phyloP scores from a whole-genome alignment of 2,888 invertebrate genomes.

The Phengaris arion region DNA sequence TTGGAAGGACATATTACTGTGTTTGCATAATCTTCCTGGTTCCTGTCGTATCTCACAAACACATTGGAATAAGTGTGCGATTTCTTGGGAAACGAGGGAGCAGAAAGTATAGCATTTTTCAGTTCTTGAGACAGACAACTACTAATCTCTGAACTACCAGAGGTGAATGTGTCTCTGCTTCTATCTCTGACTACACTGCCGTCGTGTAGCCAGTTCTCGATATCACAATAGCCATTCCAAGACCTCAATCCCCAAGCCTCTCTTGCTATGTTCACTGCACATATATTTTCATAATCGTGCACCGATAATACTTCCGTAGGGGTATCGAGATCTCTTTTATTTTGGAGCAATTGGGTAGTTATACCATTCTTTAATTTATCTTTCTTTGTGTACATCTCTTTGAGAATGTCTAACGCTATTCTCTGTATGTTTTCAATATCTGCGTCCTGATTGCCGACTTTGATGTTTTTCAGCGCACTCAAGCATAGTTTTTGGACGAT shows the following conservation, averaged over 20 bases:
- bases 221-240: constrained; percentile 83
- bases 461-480: constrained; percentile 76
- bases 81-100: constrained; percentile 70
- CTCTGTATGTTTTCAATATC: constrained; percentile 77
- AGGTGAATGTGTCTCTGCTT: constrained; percentile 78
- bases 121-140: constrained; percentile 72
- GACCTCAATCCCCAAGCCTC: constrained; percentile 83
- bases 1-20: constrained; percentile 71
- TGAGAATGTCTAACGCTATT: constrained; percentile 75
- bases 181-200: constrained; percentile 81
- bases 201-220: constrained; percentile 82
- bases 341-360: constrained; percentile 54
- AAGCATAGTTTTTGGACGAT: constrained; percentile 76
- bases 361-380: constrained; percentile 64
- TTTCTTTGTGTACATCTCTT: constrained; percentile 76
- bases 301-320: constrained; percentile 81
- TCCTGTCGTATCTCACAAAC: constrained; percentile 68
- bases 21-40: constrained; percentile 76
- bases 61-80: constrained; percentile 72
- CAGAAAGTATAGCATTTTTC: constrained; percentile 65
- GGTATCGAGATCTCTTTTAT: constrained; percentile 74
- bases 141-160: constrained; percentile 78
- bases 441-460: constrained; percentile 77
- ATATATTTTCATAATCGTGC: constrained; percentile 83
- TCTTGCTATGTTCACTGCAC: constrained; percentile 82